Conservation (phyloP, 2,797 vertebrate species). For the Parambassis ranga region DNA sequence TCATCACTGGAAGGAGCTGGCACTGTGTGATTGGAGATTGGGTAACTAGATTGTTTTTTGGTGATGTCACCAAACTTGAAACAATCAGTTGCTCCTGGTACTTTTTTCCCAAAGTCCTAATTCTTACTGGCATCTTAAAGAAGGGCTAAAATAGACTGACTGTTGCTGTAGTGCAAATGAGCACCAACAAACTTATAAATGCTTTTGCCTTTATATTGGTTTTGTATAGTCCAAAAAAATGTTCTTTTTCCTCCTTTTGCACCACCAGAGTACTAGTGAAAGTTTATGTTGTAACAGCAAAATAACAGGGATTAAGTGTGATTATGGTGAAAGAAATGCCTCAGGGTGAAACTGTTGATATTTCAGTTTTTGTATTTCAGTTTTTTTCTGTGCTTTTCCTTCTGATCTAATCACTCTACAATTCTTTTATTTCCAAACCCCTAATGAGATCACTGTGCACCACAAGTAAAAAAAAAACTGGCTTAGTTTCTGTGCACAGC, state of each 20-base stretch:
- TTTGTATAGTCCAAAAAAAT: not conserved
- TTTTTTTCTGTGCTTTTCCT: slow-evolving; percentile 20
- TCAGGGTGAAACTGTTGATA: slow-evolving; percentile 36
- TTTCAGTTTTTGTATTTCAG: slow-evolving; percentile 21
- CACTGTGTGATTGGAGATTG: no score
- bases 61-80: no score
- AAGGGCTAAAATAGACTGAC: no score
- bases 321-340: slow-evolving; percentile 31
- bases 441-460: slow-evolving; percentile 63
- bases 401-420: slow-evolving; percentile 44
- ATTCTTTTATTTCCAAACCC: slow-evolving; percentile 55
- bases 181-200: no score
- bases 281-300: slow-evolving; percentile 13
- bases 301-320: slow-evolving; percentile 18
- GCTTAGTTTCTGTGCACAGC: slow-evolving; percentile 43
- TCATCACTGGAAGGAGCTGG: no score
- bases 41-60: no score
- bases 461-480: slow-evolving; percentile 50
- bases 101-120: no score
- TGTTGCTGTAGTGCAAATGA: no score
- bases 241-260: not conserved
- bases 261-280: slow-evolving; percentile 9
- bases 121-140: no score
- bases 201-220: not conserved
- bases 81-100: no score